These are phyloP conservation scores for Tetramorium bicarinatum DNA, from an alignment of 2,888 invertebrate genomes.

Conservation along the genomic window DNA sequence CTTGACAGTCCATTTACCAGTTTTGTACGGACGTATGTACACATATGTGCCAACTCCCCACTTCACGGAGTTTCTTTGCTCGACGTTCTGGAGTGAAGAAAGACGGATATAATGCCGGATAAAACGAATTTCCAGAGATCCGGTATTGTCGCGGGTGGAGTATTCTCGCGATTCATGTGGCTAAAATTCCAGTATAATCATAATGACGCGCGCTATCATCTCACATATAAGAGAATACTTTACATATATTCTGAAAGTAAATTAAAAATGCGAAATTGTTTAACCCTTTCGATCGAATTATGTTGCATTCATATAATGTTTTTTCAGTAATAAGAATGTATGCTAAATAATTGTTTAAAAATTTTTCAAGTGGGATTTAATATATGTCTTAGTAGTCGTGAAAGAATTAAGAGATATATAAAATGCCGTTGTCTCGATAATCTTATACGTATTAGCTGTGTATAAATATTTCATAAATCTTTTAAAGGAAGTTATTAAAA, in stretches of 20 bases:
- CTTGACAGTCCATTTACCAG: slow-evolving; percentile 60
- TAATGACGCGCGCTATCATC: slow-evolving; percentile 2
- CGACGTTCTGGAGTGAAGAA: slow-evolving; percentile 36
- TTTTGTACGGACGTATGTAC: slow-evolving; percentile 39
- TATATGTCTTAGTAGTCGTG: no score
- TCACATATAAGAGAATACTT: neutral
- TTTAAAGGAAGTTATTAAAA: neutral
- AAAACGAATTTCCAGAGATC: slow-evolving; percentile 45
- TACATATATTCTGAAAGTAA: neutral
- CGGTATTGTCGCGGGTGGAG: slow-evolving; percentile 28
- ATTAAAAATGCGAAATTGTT: slow-evolving; percentile 4
- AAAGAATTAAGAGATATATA: neutral
- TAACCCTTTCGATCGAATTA: neutral
- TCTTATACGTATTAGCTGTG: neutral
- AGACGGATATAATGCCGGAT: slow-evolving; percentile 54
- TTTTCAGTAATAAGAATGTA: no score
- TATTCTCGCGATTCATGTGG: slow-evolving; percentile 25
- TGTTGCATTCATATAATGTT: no score
- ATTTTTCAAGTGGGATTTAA: no score
- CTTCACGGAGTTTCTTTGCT: slow-evolving; percentile 4
- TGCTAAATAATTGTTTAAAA: no score
- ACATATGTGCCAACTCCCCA: slow-evolving; percentile 26
- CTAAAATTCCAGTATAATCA: slow-evolving; percentile 9
- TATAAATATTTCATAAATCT: neutral
- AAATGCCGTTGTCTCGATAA: neutral